A percentile compares a stretch with the other conserved stretches of the same genome.
These are phyloP conservation scores for Buphagus erythrorhynchus DNA, from an alignment of 2,797 vertebrate genomes.

Conservation along the genomic window DNA sequence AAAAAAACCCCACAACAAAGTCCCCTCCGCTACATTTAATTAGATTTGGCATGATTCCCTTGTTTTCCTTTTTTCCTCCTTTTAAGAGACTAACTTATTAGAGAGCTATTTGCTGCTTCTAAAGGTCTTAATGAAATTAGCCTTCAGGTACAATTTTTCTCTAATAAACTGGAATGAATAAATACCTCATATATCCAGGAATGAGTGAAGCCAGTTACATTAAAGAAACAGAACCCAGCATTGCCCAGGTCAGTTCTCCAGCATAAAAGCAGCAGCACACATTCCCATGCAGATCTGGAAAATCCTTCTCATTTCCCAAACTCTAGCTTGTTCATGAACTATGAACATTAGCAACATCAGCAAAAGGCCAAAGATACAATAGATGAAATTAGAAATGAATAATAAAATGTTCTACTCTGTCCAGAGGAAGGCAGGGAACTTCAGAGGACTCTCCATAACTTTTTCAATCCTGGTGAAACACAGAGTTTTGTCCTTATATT, in stretches of 20 bases:
- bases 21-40: neutral
- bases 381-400: neutral
- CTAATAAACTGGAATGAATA: neutral
- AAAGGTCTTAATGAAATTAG: neutral
- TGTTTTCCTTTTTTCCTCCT: neutral
- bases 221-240: neutral
- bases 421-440: neutral
- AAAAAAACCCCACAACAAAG: fast-evolving
- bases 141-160: neutral
- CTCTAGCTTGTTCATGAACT: neutral
- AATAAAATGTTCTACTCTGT: neutral
- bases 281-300: neutral
- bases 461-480: neutral
- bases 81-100: neutral
- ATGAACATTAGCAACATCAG: neutral
- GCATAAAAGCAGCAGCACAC: neutral
- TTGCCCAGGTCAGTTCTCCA: neutral
- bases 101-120: neutral
- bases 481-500: neutral
- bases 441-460: neutral
- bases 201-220: neutral
- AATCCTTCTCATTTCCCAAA: neutral
- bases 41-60: neutral
- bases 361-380: neutral
- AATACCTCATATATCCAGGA: neutral